Percentiles rank a stretch among this genome's conserved stretches.
phyloP scores from a whole-genome alignment of 2,113 vertebrate species.

The Morone chrysops region DNA sequence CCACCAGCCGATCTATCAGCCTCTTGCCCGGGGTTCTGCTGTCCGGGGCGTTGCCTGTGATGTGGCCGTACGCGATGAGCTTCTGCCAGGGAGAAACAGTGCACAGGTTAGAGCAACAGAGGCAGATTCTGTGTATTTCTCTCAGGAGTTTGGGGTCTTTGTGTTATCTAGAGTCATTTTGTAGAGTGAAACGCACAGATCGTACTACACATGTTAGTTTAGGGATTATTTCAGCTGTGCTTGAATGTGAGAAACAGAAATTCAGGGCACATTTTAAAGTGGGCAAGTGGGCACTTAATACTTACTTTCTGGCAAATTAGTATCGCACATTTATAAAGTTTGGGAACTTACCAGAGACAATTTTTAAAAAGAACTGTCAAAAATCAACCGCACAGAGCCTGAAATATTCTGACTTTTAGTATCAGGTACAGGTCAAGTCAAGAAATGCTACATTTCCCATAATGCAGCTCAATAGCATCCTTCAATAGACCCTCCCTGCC shows the following conservation, averaged over 20 bases:
- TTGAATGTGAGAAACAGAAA: not conserved
- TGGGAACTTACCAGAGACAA: not conserved
- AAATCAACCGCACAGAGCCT: too few relatives aligned
- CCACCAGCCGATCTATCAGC: slow-evolving; percentile 95
- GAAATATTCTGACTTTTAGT: not conserved
- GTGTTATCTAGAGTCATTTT: not conserved
- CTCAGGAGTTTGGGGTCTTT: not conserved
- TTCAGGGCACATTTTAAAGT: not conserved
- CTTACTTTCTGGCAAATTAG: too few relatives aligned
- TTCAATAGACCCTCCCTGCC: not conserved
- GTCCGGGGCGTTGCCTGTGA: slow-evolving; percentile 96
- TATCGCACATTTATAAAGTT: not conserved
- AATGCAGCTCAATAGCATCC: not conserved
- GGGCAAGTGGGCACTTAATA: not conserved
- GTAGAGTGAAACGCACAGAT: not conserved
- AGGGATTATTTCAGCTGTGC: not conserved
- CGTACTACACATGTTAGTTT: not conserved
- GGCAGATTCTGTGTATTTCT: not conserved
- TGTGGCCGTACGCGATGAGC: slow-evolving; percentile 97
- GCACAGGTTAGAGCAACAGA: not conserved
- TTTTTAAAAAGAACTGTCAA: not conserved
- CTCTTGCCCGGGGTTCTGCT: slow-evolving; percentile 91
- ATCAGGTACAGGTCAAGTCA: not conserved
- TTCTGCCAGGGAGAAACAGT: slow-evolving; percentile 82
- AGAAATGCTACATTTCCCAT: not conserved